Base-by-base conservation (phyloP, 2,797 vertebrate species). In the Myiotriccus ornatus region DNA sequence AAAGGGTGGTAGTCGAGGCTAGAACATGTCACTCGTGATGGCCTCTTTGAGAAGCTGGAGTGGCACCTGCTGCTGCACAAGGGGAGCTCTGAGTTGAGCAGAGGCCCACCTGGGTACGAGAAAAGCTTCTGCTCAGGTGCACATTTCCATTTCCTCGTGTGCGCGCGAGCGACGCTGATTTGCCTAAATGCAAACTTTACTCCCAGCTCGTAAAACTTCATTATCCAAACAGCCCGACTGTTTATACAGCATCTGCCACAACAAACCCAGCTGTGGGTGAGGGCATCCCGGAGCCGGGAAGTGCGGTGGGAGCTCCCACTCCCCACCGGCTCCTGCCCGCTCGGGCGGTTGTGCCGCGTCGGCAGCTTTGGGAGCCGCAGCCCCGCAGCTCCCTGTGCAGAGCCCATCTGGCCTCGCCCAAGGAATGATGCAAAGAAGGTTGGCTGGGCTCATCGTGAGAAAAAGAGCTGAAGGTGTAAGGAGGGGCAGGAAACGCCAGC, bases 331-430 rank as follows among this genome's bases (percentile, higher is more conserved):
- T 60, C 89, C 78, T 52, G 46, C 68, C 64, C 2, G 0, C 28
- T 7, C 1, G 1, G 59, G 37, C 2, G 30, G 6, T 6, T 67
- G 44, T 17, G 44, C 69, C 3, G 1, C 3, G 14, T 35, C 30
- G 3, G 91, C 46, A 35, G 23, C 67, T 60, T 20, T 46, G 10
- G 4, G 14, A 34, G 80, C 89, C 8, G 23, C 80, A 28, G 46
- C 9, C 84, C 77, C 9, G 1, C 30, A 3, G 75, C 57, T 69
- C 86, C 89, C n/a, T 2, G 14, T 5, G 6, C 50, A 1, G 77
- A 10, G 8, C 92, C 93, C 93, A 88, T 81, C 95, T 93, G 94
- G 88, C 77, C 89, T 37, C 20, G 77, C 86, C 8, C 0, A 55
- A 90, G 83, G 70, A 17, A 47, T 37, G 94, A 59, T 84, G 92